phyloP scores from a whole-genome alignment of 2,113 vertebrate species.

The Anolis carolinensis region DNA sequence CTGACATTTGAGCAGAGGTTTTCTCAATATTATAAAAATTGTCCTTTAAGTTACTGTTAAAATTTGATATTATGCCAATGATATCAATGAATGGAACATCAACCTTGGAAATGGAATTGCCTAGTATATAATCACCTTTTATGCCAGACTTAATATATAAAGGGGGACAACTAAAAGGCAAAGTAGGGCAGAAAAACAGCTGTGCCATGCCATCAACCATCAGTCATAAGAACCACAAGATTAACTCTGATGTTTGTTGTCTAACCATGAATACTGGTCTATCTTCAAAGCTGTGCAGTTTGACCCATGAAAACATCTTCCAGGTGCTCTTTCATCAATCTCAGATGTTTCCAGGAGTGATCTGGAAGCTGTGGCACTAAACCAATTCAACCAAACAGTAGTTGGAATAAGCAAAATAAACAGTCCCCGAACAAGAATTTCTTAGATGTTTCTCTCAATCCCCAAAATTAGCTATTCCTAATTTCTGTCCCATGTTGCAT shows the following conservation, averaged over 20 bases:
- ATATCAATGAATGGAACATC: neutral
- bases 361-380: neutral
- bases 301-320: conserved; percentile 19
- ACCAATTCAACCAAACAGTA: neutral
- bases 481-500: neutral
- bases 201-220: neutral
- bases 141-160: neutral
- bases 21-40: neutral
- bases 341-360: conserved; percentile 10
- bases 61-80: neutral
- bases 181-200: neutral
- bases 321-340: conserved; percentile 8
- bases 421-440: neutral
- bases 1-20: neutral
- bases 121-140: neutral
- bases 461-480: neutral
- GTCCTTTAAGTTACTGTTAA: neutral
- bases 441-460: neutral
- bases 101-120: neutral
- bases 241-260: neutral
- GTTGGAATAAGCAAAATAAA: neutral
- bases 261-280: neutral
- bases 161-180: neutral
- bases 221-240: neutral
- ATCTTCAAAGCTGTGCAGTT: conserved; percentile 2